Conservation (phyloP, 2,888 invertebrate species). For the Oeneis ivallda region DNA sequence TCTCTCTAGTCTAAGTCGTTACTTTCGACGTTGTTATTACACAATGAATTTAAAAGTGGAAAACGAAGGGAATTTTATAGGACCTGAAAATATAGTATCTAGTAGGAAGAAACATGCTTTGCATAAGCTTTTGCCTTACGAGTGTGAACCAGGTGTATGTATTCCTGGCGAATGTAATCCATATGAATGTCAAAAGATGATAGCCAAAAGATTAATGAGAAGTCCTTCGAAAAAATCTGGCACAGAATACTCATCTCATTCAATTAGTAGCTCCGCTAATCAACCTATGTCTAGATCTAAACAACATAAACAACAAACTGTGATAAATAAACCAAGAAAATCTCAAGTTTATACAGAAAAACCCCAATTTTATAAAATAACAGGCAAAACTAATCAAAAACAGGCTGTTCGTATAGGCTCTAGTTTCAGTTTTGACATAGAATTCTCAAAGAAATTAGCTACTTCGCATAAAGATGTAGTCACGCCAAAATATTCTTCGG, state of each 20-base stretch:
- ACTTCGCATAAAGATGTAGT: constrained; percentile 9
- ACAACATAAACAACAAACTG: constrained; percentile 9
- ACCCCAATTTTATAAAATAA: neutral
- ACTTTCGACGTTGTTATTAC: constrained; percentile 44
- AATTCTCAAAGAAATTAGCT: constrained; percentile 35
- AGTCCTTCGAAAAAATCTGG: constrained; percentile 40
- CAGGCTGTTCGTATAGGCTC: constrained; percentile 38
- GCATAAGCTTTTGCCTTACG: constrained; percentile 41
- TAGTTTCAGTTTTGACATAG: constrained; percentile 38
- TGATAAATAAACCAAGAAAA: neutral
- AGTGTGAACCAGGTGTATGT: constrained; percentile 49
- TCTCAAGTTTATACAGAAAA: constrained; percentile 4
- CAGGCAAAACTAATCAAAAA: constrained; percentile 3
- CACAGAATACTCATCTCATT: constrained; percentile 33
- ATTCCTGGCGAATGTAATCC: constrained; percentile 48
- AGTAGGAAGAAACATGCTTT: neutral
- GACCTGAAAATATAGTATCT: neutral
- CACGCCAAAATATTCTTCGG: constrained; percentile 7
- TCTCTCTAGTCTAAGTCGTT: constrained; percentile 27
- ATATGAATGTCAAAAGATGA: constrained; percentile 46
- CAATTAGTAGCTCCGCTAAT: constrained; percentile 35
- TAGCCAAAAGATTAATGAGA: constrained; percentile 44
- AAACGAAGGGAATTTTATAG: constrained; percentile 10
- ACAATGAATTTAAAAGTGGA: constrained; percentile 50
- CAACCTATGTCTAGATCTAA: constrained; percentile 27